A percentile compares a stretch with the other conserved stretches of the same genome.
phyloP scores from a whole-genome alignment of 2,113 vertebrate species.

The Pantherophis guttatus region DNA sequence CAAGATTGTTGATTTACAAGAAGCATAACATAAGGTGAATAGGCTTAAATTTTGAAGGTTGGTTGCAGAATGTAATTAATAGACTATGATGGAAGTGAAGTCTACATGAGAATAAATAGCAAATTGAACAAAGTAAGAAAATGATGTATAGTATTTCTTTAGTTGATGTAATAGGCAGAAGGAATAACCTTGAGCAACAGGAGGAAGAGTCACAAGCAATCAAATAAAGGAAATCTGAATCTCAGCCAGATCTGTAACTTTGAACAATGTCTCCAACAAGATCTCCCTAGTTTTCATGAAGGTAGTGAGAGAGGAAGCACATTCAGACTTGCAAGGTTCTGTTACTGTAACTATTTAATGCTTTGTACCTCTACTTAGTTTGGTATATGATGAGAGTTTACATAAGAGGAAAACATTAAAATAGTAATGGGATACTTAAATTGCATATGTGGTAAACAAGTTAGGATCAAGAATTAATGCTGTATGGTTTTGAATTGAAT shows the following conservation, averaged over 20 bases:
- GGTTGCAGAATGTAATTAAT: neutral
- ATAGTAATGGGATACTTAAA: neutral
- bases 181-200: neutral
- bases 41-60: neutral
- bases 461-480: neutral
- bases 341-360: neutral
- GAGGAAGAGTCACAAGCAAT: neutral
- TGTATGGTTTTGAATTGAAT: neutral
- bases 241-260: neutral
- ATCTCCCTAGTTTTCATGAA: neutral
- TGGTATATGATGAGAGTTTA: neutral
- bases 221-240: neutral
- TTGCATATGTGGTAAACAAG: neutral
- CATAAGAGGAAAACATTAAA: neutral
- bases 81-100: neutral
- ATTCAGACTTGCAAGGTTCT: neutral
- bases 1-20: neutral
- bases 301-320: neutral
- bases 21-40: neutral
- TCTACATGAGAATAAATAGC: neutral
- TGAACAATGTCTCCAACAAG: neutral
- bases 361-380: neutral
- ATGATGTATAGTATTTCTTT: neutral
- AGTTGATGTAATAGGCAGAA: neutral
- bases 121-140: neutral